Percentiles rank a stretch among this genome's conserved stretches.
Conservation (phyloP, 2,888 invertebrate genomes). For the Cosmia pyralina region DNA sequence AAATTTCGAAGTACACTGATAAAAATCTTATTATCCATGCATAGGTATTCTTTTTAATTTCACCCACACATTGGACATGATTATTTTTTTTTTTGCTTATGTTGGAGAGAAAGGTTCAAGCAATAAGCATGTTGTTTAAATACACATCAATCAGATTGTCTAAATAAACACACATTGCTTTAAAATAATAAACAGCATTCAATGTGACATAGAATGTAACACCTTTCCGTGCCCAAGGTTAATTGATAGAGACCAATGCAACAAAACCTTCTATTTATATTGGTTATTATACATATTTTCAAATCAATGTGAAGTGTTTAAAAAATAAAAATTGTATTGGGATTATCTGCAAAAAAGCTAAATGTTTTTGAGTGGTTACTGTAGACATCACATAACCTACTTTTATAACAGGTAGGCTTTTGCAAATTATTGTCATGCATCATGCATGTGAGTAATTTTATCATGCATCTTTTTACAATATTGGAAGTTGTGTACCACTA, state of each 20-base stretch:
- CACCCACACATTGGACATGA: no score
- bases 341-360: not conserved
- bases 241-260: constrained; percentile 12
- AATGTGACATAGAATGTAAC: not conserved
- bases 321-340: not conserved
- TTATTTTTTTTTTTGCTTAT: no score
- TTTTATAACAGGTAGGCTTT: constrained; percentile 12
- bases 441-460: constrained; percentile 38
- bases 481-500: constrained; percentile 28
- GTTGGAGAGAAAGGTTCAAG: not conserved
- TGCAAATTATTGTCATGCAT: constrained; percentile 27
- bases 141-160: constrained; percentile 9
- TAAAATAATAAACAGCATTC: constrained; percentile 25
- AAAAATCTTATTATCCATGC: not conserved
- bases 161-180: not conserved
- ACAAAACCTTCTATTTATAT: constrained; percentile 9
- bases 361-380: constrained; percentile 16
- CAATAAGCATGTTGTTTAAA: constrained; percentile 12
- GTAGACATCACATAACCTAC: constrained; percentile 31
- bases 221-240: constrained; percentile 6
- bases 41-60: not conserved
- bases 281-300: not conserved
- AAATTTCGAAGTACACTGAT: not conserved
- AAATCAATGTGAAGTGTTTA: constrained; percentile 8
- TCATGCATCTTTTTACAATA: constrained; percentile 45